Base-by-base conservation (phyloP, 1,140 invertebrate species). In the Oedothorax gibbosus region DNA sequence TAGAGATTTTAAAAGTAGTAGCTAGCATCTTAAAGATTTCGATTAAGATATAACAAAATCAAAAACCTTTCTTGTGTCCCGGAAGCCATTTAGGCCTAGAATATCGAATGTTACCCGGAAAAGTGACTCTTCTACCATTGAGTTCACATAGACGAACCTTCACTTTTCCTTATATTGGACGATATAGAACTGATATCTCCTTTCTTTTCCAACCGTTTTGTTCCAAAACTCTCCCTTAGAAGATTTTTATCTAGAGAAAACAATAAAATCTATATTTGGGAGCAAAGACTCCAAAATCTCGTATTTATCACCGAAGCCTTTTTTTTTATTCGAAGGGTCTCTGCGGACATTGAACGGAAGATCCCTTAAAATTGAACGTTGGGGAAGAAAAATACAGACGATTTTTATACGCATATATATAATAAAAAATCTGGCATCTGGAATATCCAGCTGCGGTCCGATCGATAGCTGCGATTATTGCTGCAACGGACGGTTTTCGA, bases 241-340 rank as follows among this genome's bases (percentile, higher is more conserved):
- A 35, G 35, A 35, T 35, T 35, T 10, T 20, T 53, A 71, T 71
- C 69, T 53, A 49, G 11, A 72, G 12, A 18, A 20, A 71, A 71
- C 72, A 75, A 75, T 57, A 75, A 56, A 75, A 75, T 75, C 53
- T 60, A 14, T 75, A 75, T 75, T 35, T 21, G 51, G 71, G 57
- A 75, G 72, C 35, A 57, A 75, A 60, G 54, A n/a, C 54, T 49
- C 35, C n/a, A 75, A 35, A 75, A 75, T 75, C 72, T 75, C 54
- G 72, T 75, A 75, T 75, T 75, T 75, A 75, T 75, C 72, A 56
- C 72, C 72, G 54, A 75, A 75, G 54, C 72, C 15, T 57, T 60
- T 75, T 57, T 75, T n/a, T 15, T 75, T 57, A 35, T 56, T 15
- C 54, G 18, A 75, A 35, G 56, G 54, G 72, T 57, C 72, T 57